A percentile compares a stretch with the other conserved stretches of the same genome.
phyloP scores from a whole-genome alignment of 2,113 vertebrate species.

The Eolophus roseicapilla region DNA sequence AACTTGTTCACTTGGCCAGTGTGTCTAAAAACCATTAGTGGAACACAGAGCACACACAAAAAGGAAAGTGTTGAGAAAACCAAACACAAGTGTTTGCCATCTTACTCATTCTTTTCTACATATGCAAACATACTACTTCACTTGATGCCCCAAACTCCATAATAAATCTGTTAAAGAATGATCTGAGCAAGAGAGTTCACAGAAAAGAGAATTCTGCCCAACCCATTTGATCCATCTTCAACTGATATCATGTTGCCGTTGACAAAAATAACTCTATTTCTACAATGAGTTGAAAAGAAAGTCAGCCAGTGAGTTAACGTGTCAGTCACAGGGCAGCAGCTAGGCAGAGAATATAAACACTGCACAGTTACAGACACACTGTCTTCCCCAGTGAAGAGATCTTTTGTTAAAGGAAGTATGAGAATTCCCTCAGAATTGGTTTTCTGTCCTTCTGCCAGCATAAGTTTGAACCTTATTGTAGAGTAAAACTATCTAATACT shows the following conservation, averaged over 20 bases:
- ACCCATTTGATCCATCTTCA: background rate
- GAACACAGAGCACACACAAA: background rate
- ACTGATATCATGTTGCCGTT: too few species aligned
- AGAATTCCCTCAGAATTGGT: background rate
- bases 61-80: background rate
- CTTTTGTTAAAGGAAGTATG: background rate
- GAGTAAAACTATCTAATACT: background rate
- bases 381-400: background rate
- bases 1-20: background rate
- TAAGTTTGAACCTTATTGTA: background rate
- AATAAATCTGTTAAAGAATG: background rate
- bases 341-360: background rate
- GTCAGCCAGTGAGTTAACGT: background rate
- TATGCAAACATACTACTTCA: background rate
- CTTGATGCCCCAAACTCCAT: background rate
- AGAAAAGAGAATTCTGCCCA: background rate
- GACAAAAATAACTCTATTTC: background rate
- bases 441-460: background rate
- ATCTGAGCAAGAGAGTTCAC: background rate
- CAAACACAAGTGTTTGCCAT: background rate
- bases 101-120: background rate
- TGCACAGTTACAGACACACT: background rate
- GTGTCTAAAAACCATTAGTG: background rate
- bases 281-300: background rate
- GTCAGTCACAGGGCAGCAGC: background rate